Evolutionary conservation across 1,140 invertebrate species (phyloP).

Genomic region (Oedothorax gibbosus): DNA sequence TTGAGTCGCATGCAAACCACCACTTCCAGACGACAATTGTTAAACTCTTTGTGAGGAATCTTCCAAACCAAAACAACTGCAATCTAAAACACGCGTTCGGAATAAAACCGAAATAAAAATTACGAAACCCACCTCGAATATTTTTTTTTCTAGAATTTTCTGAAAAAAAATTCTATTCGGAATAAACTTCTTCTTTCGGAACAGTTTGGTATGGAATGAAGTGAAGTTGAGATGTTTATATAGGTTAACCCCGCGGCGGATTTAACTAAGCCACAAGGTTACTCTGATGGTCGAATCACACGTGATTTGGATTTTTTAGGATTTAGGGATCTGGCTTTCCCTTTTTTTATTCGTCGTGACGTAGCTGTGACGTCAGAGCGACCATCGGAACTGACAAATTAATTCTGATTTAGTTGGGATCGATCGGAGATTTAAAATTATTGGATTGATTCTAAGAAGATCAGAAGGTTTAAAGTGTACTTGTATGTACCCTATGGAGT

Average conservation of each 20-base stretch:
- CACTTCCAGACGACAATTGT: too few species aligned
- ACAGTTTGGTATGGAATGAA: conserved; percentile 3
- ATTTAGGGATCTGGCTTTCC: conserved; percentile 16
- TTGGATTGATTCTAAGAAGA: conserved; percentile 19
- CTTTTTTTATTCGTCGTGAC: background rate
- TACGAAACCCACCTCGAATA: too few species aligned
- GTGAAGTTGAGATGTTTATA: conserved; percentile 47
- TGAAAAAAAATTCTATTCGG: background rate
- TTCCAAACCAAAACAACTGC: too few species aligned
- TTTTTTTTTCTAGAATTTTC: too few species aligned
- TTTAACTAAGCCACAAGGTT: conserved; percentile 53
- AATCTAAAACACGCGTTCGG: too few species aligned
- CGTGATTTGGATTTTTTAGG: conserved; percentile 50
- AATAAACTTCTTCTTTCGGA: conserved; percentile 11
- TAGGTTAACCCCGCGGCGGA: conserved; percentile 56
- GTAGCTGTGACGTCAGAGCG: conserved; percentile 6
- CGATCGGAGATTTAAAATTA: conserved; percentile 11
- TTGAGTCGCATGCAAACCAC: too few species aligned
- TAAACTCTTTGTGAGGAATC: too few species aligned
- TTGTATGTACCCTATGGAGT: background rate
- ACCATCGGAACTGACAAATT: background rate
- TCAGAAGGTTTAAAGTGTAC: background rate
- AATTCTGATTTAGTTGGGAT: conserved; percentile 4
- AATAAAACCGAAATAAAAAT: too few species aligned
- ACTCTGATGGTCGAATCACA: conserved; percentile 37